Evolutionary conservation across 2,888 invertebrate species (phyloP), one percentile per base, ranked within the genome.

Genomic region (Ditylenchus weischeri): DNA sequence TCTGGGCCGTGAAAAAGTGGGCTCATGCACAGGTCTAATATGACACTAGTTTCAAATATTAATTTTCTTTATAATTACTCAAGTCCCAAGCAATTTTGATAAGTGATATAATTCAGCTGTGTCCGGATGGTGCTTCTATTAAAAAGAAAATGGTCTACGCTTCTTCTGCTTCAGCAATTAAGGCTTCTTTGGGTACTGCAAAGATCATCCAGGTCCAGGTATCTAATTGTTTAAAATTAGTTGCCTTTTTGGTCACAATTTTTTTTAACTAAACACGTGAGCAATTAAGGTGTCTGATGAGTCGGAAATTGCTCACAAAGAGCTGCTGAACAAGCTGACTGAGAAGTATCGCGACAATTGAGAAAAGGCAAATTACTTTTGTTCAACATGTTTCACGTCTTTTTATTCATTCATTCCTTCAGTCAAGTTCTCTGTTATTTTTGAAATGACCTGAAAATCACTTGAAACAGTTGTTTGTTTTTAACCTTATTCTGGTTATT

Each of bases 151-250:
- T 89, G 89, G 86, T 89, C 84, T 89, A 90, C 86, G 88, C 88
- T 85, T 93, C 93, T 88, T 94, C 94, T 81, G 96, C 96, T 84
- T 93, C 94, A 86, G 94, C 94, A 83, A 88, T 98, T 85, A 95
- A 94, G 88, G 92, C 93, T 86, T 91, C 93, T 72, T 88, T 98
- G 84, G 92, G 83, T 67, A 82, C 82, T 51, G 80, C 76, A 62
- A 82, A 79, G 68, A 79, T 83, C 64, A 72, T 79, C 64, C 82
- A 78, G 67, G 77, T 82, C 74, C 82, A 82, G 77, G 82, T 81
- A 47, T 11, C 7, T 38, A 59, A 1, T 13, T 54, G 2, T 54
- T 54, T 29, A 29, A 29, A 29, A 43, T 43, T 6, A 43, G 8
- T 6, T 43, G 15, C 43, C 11, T 43, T 8, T 43, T 43, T 15